Evolutionary conservation across 2,113 vertebrate genomes (phyloP).

Genomic region (Phaethon lepturus): DNA sequence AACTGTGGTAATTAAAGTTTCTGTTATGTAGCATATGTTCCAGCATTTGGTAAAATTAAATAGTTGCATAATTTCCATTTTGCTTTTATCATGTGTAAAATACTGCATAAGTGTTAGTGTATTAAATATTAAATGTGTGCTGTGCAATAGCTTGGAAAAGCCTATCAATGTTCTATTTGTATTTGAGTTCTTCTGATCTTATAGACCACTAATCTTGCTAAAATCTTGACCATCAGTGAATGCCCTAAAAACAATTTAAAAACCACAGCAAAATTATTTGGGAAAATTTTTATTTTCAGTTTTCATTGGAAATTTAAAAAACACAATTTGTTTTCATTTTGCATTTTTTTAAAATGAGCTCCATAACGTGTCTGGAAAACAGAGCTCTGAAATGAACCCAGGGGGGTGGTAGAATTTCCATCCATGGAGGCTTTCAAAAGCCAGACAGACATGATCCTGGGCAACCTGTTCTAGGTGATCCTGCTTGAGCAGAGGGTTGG

Average conservation of each 20-base stretch:
- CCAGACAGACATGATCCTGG: background rate
- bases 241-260: background rate
- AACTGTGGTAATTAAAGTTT: background rate
- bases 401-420: background rate
- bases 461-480: background rate
- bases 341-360: background rate
- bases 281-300: background rate
- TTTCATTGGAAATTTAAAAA: background rate
- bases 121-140: background rate
- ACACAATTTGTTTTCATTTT: background rate
- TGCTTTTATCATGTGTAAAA: background rate
- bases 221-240: background rate
- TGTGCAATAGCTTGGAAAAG: background rate
- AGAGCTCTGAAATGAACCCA: background rate
- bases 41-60: background rate
- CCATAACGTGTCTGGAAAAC: background rate
- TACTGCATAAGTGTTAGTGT: background rate
- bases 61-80: background rate
- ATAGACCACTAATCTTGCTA: background rate
- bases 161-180: background rate
- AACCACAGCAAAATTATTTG: background rate
- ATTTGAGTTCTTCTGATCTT: background rate
- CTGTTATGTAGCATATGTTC: background rate
- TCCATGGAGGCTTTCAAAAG: background rate
- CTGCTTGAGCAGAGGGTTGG: background rate